Conservation (phyloP, 1,140 invertebrate species). For the Sogatella furcifera region DNA sequence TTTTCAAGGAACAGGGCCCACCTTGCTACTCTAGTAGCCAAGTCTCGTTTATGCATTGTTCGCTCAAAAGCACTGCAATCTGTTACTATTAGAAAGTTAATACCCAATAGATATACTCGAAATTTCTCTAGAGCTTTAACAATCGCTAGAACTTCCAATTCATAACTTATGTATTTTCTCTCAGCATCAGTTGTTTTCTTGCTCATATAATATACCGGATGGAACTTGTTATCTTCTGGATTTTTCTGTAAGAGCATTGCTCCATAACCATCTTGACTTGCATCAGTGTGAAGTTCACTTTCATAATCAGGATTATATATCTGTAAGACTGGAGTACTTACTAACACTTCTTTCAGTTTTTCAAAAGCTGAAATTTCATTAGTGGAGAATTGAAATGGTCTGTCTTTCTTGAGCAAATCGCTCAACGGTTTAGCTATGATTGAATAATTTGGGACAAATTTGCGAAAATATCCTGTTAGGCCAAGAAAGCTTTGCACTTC, state of each 20-base stretch:
- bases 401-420: neutral
- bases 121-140: too few relatives aligned
- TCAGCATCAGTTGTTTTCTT: neutral
- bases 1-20: too few relatives aligned
- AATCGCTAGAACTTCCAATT: too few relatives aligned
- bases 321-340: neutral
- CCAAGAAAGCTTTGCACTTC: slow-evolving; percentile 30
- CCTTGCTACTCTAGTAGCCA: too few relatives aligned
- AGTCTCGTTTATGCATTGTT: too few relatives aligned
- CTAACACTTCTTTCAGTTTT: too few relatives aligned
- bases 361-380: too few relatives aligned
- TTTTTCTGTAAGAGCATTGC: slow-evolving; percentile 2
- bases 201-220: neutral
- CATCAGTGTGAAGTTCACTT: slow-evolving; percentile 28
- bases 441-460: slow-evolving; percentile 17
- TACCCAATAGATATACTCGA: too few relatives aligned
- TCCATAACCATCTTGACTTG: slow-evolving; percentile 9
- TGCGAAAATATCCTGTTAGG: slow-evolving; percentile 29
- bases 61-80: too few relatives aligned
- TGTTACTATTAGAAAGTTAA: too few relatives aligned
- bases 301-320: slow-evolving; percentile 23
- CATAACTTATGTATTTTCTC: too few relatives aligned
- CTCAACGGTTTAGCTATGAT: neutral
- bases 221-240: neutral
- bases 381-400: neutral